Evolutionary conservation across 2,888 invertebrate genomes (phyloP).

Genomic region (Reticulitermes lucifugus): DNA sequence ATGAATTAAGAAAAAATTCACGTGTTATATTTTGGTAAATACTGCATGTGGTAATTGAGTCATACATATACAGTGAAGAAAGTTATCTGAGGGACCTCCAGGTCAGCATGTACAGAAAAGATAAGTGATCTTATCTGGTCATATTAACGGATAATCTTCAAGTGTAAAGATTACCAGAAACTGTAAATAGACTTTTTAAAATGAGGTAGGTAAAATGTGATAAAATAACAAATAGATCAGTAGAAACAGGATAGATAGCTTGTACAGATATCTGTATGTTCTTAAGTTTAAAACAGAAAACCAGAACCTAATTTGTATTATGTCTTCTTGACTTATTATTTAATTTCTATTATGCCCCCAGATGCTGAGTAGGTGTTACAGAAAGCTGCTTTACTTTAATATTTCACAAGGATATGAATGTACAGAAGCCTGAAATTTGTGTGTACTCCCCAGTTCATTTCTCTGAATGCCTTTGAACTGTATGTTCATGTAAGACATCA

Average conservation of each 20-base stretch:
- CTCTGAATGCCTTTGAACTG: background rate
- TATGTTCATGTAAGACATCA: background rate
- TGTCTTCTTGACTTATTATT: background rate
- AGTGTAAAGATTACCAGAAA: background rate
- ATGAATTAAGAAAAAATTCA: no score
- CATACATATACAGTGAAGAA: background rate
- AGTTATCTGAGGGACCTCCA: background rate
- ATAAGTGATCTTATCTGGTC: background rate
- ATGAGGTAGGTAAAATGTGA: background rate
- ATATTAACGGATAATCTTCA: background rate
- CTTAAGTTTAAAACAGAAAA: background rate
- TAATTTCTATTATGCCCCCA: background rate
- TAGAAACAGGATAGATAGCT: background rate
- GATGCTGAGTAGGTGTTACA: background rate
- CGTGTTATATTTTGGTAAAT: no score
- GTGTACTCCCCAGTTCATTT: background rate
- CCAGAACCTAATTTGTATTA: background rate
- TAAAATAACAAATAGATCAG: background rate
- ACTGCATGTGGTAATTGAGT: background rate
- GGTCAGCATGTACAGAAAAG: background rate
- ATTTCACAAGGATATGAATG: no score
- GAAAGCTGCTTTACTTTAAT: background rate
- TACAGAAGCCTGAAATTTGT: background rate
- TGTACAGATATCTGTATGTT: slow-evolving; percentile 1
- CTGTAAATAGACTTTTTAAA: slow-evolving; percentile 28